Evolutionary conservation across 2,113 vertebrate species (phyloP).

Genomic region (Scopus umbretta): DNA sequence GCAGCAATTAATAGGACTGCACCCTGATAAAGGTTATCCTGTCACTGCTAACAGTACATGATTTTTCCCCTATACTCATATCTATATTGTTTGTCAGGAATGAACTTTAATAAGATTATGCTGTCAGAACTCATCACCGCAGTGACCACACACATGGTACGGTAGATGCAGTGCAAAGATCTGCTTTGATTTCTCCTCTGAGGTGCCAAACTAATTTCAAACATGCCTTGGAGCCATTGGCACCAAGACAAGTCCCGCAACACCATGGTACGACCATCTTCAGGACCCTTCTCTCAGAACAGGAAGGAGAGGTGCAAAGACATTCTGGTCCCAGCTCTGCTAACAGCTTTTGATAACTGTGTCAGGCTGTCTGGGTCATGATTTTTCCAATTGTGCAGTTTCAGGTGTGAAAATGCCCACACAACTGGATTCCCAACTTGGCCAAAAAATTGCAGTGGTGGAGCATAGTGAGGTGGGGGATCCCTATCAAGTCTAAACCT

Average conservation of each 20-base stretch:
- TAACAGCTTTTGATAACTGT: neutral
- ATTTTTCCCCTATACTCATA: neutral
- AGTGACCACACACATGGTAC: neutral
- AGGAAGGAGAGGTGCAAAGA: neutral
- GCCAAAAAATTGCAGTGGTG: neutral
- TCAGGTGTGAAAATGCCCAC: neutral
- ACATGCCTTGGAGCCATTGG: neutral
- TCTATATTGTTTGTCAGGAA: constrained; percentile 28
- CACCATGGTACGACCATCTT: neutral
- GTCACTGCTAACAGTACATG: constrained; percentile 32
- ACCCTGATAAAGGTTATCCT: constrained; percentile 58
- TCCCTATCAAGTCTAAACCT: neutral
- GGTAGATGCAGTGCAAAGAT: neutral
- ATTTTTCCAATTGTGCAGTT: neutral
- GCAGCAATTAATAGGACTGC: constrained; percentile 29
- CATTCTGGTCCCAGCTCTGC: neutral
- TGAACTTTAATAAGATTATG: constrained; percentile 48
- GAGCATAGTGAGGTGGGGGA: neutral
- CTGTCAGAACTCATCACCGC: constrained; percentile 38
- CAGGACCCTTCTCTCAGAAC: neutral
- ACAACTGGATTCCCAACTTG: neutral
- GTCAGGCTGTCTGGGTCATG: neutral
- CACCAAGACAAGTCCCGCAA: neutral
- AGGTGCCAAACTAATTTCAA: neutral
- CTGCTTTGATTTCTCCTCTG: neutral